A percentile compares a stretch with the other conserved stretches of the same genome.
These are phyloP conservation scores for Odocoileus hemionus DNA, from an alignment of 2,113 vertebrate species.

Conservation along the genomic window DNA sequence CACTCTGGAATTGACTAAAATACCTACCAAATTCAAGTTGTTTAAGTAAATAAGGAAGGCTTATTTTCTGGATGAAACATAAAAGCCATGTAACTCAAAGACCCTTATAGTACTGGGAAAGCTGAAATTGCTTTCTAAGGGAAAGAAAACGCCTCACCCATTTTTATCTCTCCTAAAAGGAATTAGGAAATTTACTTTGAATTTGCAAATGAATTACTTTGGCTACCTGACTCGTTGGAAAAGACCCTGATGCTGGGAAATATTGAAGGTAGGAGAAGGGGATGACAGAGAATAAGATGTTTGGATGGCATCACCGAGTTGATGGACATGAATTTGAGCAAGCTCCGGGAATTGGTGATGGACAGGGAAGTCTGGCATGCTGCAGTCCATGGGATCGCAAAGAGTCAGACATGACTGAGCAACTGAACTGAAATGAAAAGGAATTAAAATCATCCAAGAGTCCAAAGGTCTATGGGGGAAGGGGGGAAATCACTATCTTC, in stretches of 20 bases:
- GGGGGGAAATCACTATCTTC: background rate
- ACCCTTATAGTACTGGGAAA: constrained; percentile 60
- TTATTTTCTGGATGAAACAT: constrained; percentile 51
- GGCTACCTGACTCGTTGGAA: background rate
- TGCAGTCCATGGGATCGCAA: background rate
- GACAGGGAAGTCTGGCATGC: background rate
- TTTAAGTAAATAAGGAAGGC: constrained; percentile 31
- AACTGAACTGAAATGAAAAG: background rate
- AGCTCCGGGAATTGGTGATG: background rate
- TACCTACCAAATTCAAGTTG: constrained; percentile 3
- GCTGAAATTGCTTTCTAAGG: constrained; percentile 50
- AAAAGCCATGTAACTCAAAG: background rate
- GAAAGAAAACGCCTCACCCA: background rate
- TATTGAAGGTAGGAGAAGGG: background rate
- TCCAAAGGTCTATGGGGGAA: background rate
- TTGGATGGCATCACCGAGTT: background rate
- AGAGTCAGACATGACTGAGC: background rate
- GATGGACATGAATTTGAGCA: background rate
- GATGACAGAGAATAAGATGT: background rate
- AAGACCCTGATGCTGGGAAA: background rate
- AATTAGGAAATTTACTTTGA: background rate
- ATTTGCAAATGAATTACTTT: background rate
- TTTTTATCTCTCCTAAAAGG: background rate
- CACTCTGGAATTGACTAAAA: constrained; percentile 55
- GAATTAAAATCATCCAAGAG: background rate